A percentile compares a stretch with the other conserved stretches of the same genome.
Evolutionary conservation across 2,888 invertebrate genomes (phyloP).

Genomic region (Acleris literana): DNA sequence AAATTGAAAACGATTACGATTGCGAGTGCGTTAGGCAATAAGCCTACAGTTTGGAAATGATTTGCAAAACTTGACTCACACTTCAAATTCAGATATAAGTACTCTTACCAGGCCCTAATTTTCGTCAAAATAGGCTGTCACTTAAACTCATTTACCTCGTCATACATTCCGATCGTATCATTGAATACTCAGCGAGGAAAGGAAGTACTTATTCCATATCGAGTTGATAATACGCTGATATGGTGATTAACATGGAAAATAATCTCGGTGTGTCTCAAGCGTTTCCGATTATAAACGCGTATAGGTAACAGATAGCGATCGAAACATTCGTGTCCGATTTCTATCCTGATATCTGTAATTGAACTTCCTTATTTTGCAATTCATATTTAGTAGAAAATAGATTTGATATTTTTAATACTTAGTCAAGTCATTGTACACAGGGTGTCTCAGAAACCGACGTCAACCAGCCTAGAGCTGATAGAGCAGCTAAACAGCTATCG

Average conservation of each 20-base stretch:
- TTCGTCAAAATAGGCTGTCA: no score
- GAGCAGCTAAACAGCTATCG: no score
- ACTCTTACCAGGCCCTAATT: no score
- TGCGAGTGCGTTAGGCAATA: no score
- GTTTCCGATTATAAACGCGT: constrained; percentile 44
- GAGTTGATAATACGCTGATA: constrained; percentile 29
- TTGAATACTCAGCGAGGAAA: constrained; percentile 17
- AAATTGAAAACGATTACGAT: no score
- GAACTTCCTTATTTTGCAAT: constrained; percentile 45
- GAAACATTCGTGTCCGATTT: constrained; percentile 36
- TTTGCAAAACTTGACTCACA: no score
- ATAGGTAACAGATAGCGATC: constrained; percentile 37
- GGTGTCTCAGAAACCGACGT: no score
- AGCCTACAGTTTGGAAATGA: no score
- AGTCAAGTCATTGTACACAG: no score
- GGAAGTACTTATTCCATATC: constrained; percentile 35
- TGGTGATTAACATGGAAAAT: constrained; percentile 28
- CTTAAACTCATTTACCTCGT: background rate
- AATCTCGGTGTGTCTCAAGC: constrained; percentile 36
- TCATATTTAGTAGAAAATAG: constrained; percentile 1
- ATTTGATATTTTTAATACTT: background rate
- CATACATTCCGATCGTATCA: constrained; percentile 1
- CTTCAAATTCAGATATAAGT: no score
- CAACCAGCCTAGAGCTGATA: no score
- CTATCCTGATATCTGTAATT: constrained; percentile 42